phyloP scores from a whole-genome alignment of 1,140 invertebrate genomes.

The Polyergus mexicanus region DNA sequence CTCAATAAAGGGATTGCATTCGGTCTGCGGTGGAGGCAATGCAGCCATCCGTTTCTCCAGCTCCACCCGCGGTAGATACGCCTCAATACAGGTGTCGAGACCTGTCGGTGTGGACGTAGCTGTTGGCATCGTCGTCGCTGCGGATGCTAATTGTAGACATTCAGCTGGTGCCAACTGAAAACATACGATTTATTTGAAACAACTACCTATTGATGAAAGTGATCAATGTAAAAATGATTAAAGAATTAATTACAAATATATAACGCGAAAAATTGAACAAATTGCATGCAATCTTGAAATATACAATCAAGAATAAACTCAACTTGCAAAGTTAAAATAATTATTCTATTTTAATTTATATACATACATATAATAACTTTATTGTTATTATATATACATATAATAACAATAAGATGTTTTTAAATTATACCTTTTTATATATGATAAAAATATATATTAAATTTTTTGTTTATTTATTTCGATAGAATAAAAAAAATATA shows the following conservation, averaged over 20 bases:
- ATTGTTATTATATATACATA: too few species aligned
- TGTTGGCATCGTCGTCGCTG: constrained; percentile 47
- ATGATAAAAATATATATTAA: too few species aligned
- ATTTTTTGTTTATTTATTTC: background rate
- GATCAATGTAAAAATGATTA: background rate
- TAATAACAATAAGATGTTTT: too few species aligned
- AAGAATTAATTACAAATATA: background rate
- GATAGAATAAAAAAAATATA: background rate
- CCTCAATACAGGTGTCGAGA: constrained; percentile 87
- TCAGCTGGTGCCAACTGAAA: constrained; percentile 86
- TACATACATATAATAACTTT: too few species aligned
- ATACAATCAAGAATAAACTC: too few species aligned
- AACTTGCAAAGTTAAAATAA: too few species aligned
- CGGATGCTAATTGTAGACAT: constrained; percentile 87
- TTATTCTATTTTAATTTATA: too few species aligned
- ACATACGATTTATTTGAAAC: background rate
- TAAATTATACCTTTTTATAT: background rate
- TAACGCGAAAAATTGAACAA: too few species aligned
- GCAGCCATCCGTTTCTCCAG: constrained; percentile 88
- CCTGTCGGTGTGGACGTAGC: constrained; percentile 54
- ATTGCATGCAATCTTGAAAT: too few species aligned
- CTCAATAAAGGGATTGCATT: constrained; percentile 88
- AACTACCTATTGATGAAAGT: background rate
- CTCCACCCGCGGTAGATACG: constrained; percentile 86
- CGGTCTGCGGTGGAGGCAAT: constrained; percentile 86